Conservation (phyloP, 1,140 invertebrate species). For the Anadara kagoshimensis region DNA sequence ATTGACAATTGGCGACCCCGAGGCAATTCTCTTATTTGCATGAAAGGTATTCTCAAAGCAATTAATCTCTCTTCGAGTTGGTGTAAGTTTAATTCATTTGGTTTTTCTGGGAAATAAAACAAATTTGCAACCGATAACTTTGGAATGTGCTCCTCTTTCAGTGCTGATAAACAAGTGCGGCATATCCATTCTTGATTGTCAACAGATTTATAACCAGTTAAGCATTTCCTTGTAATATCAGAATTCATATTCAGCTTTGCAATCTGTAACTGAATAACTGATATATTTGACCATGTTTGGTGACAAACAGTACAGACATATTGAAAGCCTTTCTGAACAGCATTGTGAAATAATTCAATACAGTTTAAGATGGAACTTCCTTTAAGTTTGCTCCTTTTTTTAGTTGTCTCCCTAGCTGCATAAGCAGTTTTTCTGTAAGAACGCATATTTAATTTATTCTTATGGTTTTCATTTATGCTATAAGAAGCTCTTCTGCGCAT, state of each 20-base stretch:
- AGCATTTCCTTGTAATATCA: not conserved
- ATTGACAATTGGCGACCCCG: slow-evolving; percentile 33
- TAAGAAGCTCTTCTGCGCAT: no score
- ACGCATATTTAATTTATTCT: no score
- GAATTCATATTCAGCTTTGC: not conserved
- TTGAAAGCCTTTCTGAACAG: not conserved
- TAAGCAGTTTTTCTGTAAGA: no score
- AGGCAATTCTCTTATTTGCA: slow-evolving; percentile 45
- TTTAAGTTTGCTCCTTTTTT: no score
- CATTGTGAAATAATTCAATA: not conserved
- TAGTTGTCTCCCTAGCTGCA: no score
- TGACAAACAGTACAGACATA: slow-evolving; percentile 21
- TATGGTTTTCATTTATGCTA: no score
- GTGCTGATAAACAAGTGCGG: slow-evolving; percentile 14
- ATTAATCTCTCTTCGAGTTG: slow-evolving; percentile 38
- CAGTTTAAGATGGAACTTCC: no score
- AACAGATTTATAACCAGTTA: not conserved
- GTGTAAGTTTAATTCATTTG: slow-evolving; percentile 29
- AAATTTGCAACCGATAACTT: slow-evolving; percentile 31
- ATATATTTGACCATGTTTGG: slow-evolving; percentile 27
- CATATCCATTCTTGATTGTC: slow-evolving; percentile 27
- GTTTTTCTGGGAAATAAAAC: slow-evolving; percentile 37
- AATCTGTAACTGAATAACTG: no score
- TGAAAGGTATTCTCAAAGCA: slow-evolving; percentile 42
- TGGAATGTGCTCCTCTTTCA: slow-evolving; percentile 22